These are phyloP conservation scores for Hydrotaea cyrtoneurina DNA, from an alignment of 2,888 invertebrate species.

Conservation along the genomic window DNA sequence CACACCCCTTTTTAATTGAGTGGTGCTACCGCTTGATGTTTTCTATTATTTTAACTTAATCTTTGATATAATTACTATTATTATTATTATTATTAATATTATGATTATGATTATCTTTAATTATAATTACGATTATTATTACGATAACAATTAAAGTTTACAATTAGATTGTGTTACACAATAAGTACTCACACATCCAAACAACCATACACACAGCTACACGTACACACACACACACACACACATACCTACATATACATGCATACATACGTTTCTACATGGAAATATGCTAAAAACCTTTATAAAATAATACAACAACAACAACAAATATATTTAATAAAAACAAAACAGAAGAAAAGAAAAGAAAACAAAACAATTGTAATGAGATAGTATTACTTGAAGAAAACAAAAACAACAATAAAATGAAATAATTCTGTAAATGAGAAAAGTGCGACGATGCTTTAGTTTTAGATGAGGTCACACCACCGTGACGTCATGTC, in stretches of 20 bases:
- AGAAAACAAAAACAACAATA: neutral
- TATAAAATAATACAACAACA: slow-evolving; percentile 22
- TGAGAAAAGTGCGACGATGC: neutral
- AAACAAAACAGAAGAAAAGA: slow-evolving; percentile 38
- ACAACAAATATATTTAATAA: too few relatives aligned
- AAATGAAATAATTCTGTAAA: neutral
- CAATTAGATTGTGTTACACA: slow-evolving; percentile 35
- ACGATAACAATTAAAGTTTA: slow-evolving; percentile 5
- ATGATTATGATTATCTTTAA: neutral
- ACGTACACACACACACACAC: slow-evolving; percentile 27
- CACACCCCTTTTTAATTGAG: neutral
- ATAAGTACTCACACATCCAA: slow-evolving; percentile 31
- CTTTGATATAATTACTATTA: slow-evolving; percentile 25
- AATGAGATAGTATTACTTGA: slow-evolving; percentile 9
- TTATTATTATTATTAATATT: slow-evolving; percentile 23
- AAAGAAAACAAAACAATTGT: slow-evolving; percentile 22
- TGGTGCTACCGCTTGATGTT: slow-evolving; percentile 1
- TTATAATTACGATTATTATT: neutral
- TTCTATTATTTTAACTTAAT: slow-evolving; percentile 15
- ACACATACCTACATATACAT: slow-evolving; percentile 54
- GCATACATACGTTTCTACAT: slow-evolving; percentile 40
- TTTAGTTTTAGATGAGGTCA: slow-evolving; percentile 12
- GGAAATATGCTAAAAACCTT: slow-evolving; percentile 50
- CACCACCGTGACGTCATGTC: neutral
- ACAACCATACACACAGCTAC: slow-evolving; percentile 27